Percentiles rank a stretch among this genome's conserved stretches.
phyloP scores from a whole-genome alignment of 2,113 vertebrate genomes.

The Mirounga angustirostris region DNA sequence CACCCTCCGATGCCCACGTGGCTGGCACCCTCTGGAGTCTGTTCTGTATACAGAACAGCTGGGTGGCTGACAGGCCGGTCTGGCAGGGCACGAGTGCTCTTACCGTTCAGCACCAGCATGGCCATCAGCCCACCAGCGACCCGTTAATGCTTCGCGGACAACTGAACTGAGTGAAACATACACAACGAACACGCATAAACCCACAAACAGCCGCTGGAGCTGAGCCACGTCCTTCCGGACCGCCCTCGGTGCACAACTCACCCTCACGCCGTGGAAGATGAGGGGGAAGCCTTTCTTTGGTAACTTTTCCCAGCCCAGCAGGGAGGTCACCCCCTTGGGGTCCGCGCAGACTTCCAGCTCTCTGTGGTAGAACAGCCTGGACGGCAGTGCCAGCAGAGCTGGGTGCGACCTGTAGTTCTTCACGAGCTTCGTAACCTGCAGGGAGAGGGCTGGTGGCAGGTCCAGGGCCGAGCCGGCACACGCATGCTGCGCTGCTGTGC shows the following conservation, averaged over 20 bases:
- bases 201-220: accelerated
- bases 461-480: accelerated
- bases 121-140: neutral
- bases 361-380: slow-evolving; percentile 93
- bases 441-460: neutral
- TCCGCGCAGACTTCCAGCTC: slow-evolving; percentile 92
- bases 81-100: too few relatives aligned
- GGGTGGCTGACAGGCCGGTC: neutral
- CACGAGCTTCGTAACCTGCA: slow-evolving; percentile 95
- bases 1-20: neutral
- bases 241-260: slow-evolving; percentile 77
- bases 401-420: slow-evolving; percentile 97
- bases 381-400: slow-evolving; percentile 92
- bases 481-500: accelerated
- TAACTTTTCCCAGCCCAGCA: slow-evolving; percentile 93
- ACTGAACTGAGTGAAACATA: neutral
- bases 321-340: slow-evolving; percentile 86
- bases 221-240: neutral
- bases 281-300: slow-evolving; percentile 95
- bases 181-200: accelerated
- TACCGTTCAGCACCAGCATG: too few relatives aligned
- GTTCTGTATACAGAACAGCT: accelerated
- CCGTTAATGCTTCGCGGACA: accelerated
- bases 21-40: neutral
- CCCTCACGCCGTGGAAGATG: slow-evolving; percentile 95